phyloP scores from a whole-genome alignment of 2,888 invertebrate species.

The Agrochola lychnidis region DNA sequence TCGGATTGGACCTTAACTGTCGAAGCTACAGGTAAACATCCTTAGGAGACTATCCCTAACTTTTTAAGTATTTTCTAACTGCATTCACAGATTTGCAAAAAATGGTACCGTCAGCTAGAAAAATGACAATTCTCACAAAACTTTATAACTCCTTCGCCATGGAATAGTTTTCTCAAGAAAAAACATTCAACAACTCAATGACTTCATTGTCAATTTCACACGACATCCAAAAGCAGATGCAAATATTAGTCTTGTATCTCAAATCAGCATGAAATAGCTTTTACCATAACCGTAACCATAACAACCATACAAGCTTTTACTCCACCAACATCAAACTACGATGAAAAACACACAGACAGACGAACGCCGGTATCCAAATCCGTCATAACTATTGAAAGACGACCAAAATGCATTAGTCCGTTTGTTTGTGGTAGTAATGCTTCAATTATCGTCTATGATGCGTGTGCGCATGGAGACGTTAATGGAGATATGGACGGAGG shows the following conservation, averaged over 20 bases:
- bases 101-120: no score
- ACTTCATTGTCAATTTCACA: constrained; percentile 14
- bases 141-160: not conserved
- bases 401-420: constrained; percentile 61
- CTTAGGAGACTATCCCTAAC: no score
- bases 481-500: constrained; percentile 46
- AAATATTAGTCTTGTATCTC: constrained; percentile 27
- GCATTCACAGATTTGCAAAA: no score
- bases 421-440: constrained; percentile 64
- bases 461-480: constrained; percentile 30
- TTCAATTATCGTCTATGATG: constrained; percentile 63
- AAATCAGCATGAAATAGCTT: constrained; percentile 41
- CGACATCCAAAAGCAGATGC: constrained; percentile 22
- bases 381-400: constrained; percentile 56
- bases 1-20: no score
- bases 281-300: constrained; percentile 28
- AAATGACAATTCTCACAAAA: not conserved
- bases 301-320: constrained; percentile 26
- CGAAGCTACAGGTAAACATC: no score
- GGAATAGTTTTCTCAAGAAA: constrained; percentile 2
- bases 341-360: constrained; percentile 11
- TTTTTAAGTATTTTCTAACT: no score
- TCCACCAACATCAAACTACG: constrained; percentile 10
- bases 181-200: not conserved
- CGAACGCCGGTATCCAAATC: constrained; percentile 24